Evolutionary conservation across 2,113 vertebrate species (phyloP).

Genomic region (Corvus cornix): DNA sequence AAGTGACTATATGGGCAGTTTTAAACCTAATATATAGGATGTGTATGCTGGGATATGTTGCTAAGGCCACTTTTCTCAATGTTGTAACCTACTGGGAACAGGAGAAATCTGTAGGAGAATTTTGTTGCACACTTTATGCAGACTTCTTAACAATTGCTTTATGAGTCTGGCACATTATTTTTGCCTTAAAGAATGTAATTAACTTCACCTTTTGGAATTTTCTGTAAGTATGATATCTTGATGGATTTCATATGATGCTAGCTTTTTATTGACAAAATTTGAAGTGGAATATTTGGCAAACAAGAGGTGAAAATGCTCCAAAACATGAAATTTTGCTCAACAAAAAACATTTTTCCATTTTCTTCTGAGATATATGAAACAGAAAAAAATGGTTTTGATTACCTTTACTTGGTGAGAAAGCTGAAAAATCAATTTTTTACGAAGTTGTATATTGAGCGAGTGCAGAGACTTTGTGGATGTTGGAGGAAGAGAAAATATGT

Average conservation of each 20-base stretch:
- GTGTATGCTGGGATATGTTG: neutral
- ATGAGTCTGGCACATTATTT: neutral
- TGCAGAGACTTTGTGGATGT: neutral
- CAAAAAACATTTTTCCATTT: neutral
- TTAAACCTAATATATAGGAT: neutral
- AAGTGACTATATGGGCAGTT: neutral
- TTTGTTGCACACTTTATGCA: neutral
- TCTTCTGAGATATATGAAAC: neutral
- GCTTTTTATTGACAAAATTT: neutral
- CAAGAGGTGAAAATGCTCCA: neutral
- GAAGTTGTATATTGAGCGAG: neutral
- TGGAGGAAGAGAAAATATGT: neutral
- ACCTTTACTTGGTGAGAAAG: neutral
- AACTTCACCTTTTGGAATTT: neutral
- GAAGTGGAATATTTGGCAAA: neutral
- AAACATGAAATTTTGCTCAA: neutral
- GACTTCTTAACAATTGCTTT: neutral
- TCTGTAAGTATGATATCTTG: neutral
- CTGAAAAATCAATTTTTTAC: conserved; percentile 20
- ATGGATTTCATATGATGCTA: neutral
- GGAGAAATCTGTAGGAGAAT: neutral
- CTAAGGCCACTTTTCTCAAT: neutral
- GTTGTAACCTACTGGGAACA: neutral
- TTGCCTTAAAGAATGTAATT: neutral
- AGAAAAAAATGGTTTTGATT: neutral